Percentiles rank a stretch among this genome's conserved stretches.
Evolutionary conservation across 1,140 invertebrate species (phyloP).

Genomic region (Colletes gigas): DNA sequence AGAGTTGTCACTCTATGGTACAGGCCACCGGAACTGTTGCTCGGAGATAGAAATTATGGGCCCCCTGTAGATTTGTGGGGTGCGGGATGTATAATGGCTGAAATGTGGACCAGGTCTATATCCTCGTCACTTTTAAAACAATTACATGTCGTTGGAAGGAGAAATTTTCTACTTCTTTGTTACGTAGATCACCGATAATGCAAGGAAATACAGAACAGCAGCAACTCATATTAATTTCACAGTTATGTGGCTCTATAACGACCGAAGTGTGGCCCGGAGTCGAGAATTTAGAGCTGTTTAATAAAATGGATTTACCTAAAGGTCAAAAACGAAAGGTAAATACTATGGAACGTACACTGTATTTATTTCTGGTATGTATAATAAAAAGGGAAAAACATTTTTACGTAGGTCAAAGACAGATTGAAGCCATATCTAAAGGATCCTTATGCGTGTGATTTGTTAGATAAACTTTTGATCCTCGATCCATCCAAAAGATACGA

Average conservation of each 20-base stretch:
- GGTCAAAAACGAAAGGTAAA: conserved; percentile 93
- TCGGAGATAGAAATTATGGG: conserved; percentile 97
- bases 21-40: conserved; percentile 92
- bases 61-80: conserved; percentile 99
- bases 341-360: not conserved
- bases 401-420: conserved; percentile 89
- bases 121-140: conserved; percentile 13
- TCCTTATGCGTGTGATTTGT: conserved; percentile 93
- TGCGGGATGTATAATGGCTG: conserved; percentile 99
- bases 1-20: conserved; percentile 99
- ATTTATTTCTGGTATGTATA: not conserved
- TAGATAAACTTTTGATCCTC: conserved; percentile 95
- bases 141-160: not conserved
- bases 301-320: conserved; percentile 94
- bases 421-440: conserved; percentile 96
- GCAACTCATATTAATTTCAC: conserved; percentile 96
- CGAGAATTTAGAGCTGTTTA: conserved; percentile 94
- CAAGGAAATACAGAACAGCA: conserved; percentile 98
- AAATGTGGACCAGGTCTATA: conserved; percentile 97
- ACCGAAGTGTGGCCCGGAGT: conserved; percentile 97
- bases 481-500: conserved; percentile 88
- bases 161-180: not conserved
- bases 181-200: conserved; percentile 86
- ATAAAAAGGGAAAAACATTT: conserved; percentile 7
- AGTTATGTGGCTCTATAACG: conserved; percentile 97